Evolutionary conservation across 2,113 vertebrate species (phyloP), one percentile per base, ranked within the genome.

Genomic region (Lepus timidus): DNA sequence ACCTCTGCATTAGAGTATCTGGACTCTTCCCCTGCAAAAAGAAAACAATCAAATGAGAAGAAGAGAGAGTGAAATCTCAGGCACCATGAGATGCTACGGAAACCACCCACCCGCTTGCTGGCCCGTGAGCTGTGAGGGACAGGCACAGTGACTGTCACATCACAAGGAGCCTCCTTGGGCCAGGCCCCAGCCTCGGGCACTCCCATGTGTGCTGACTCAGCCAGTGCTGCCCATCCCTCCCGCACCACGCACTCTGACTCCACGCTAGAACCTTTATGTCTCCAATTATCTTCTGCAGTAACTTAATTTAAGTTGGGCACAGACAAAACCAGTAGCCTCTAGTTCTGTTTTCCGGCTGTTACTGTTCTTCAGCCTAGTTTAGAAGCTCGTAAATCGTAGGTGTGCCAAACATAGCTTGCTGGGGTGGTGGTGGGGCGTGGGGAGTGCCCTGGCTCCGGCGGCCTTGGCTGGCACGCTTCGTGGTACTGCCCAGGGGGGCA

Each of bases 211-310:
- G 20, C 31, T 39, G 9, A 4, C 17, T 58, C 80, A 94, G 39
- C 79, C 86, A 80, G 86, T 67, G 31, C 76, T 71, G 52, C 71
- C 81, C 33, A 83, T 86, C 88, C 76, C 14, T 81, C 75, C 31
- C 33, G 39, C 81, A 8, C 25, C 13, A 85, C 55, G 36, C n/a
- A 61, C 71, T 52, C 70, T 49, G 88, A 92, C 61, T 39, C 9
- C n/a, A 7, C 0, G 68, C 93, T 79, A 81, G n/a, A 58, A 79
- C 79, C 33, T 95, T 67, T 76, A 58, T 91, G 88, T 85, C 94
- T 86, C 79, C 79, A 95, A 73, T 95, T 96, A 96, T 44, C 75
- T 93, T 75, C 73, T 71, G 91, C 83, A 95, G 73, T 73, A 62
- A 81, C 68, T 90, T 90, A 82, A 85, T 89, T 89, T 80, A 68